Evolutionary conservation across 2,113 vertebrate species (phyloP), one percentile per base, ranked within the genome.

Genomic region (Triplophysa siluroides): DNA sequence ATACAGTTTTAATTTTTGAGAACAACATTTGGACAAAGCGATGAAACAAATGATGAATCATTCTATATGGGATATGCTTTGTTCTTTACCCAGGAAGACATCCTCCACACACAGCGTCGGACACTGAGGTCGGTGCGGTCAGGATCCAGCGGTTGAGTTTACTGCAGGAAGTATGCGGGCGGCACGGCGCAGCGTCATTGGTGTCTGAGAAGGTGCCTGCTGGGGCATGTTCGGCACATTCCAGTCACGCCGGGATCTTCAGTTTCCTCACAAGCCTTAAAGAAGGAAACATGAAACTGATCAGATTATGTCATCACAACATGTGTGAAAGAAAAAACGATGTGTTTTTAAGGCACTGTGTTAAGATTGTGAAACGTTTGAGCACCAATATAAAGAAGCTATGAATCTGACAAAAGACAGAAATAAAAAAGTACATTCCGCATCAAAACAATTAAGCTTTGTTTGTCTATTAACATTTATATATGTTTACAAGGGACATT

Each of bases 21-120:
- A 7, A 69, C 52, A 72, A 21, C 47, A 38, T 38, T 38, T 1
- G 33, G 33, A 7, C 33, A 38, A 38, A 38, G 5, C 8, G 33
- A 29, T 29, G 29, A 29, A 38, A 38, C 33, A 14, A 14, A 50
- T 10, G 12, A 12, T 14, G 13, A 50, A 14, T 50, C 45, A 50
- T 54, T 18, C 14, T 6, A 29, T 29, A 29, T 29, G 47, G 47
- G 13, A 9, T 67, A n/a, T 45, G 16, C n/a, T 29, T 29, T 5
- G 16, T 47, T 73, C 52, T 83, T 78, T 88, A 98, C 97, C 96
- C 96, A 0, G 87, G 85, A 86, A 94, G 87, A 86, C 96, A 99
- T 83, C 71, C 85, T 72, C 96, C 96, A 66, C 97, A 99, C 6
- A 78, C 60, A 0, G 91, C 85, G 63, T 97, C 93, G 0, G 83